Conservation (phyloP, 2,113 vertebrate species). For the Pavo muticus region DNA sequence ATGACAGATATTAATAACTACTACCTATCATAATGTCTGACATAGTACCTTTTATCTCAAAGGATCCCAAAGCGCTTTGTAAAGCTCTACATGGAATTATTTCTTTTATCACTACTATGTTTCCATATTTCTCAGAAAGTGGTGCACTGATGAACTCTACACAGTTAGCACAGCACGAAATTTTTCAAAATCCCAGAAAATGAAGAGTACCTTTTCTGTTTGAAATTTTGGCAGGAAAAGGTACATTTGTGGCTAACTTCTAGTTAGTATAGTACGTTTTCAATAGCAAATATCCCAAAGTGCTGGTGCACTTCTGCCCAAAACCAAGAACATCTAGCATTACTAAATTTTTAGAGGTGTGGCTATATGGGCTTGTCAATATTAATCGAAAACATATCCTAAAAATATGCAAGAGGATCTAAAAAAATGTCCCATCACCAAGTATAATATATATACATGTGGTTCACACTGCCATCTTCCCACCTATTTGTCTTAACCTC, state of each 20-base stretch:
- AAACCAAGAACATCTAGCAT: neutral
- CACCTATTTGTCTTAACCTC: neutral
- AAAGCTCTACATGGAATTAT: slow-evolving; percentile 19
- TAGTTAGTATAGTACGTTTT: neutral
- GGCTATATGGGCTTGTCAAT: neutral
- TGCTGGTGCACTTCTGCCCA: neutral
- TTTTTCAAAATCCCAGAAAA: slow-evolving; percentile 32
- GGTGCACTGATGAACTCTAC: slow-evolving; percentile 24
- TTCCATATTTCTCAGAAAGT: slow-evolving; percentile 24
- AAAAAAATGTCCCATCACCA: neutral
- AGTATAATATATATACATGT: neutral
- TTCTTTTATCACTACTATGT: neutral
- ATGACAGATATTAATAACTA: slow-evolving; percentile 48
- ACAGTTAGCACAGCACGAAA: slow-evolving; percentile 7
- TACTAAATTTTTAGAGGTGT: neutral
- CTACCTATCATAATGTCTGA: slow-evolving; percentile 14
- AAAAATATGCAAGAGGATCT: neutral
- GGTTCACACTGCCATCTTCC: neutral
- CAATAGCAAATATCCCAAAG: slow-evolving; percentile 10
- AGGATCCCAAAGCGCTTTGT: slow-evolving; percentile 45
- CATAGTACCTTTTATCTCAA: slow-evolving; percentile 31
- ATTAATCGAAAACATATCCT: neutral
- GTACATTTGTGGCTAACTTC: neutral
- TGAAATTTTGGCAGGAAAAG: slow-evolving; percentile 14
- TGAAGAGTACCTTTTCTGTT: neutral